Evolutionary conservation across 2,113 vertebrate genomes (phyloP).

Genomic region (Carassius auratus): DNA sequence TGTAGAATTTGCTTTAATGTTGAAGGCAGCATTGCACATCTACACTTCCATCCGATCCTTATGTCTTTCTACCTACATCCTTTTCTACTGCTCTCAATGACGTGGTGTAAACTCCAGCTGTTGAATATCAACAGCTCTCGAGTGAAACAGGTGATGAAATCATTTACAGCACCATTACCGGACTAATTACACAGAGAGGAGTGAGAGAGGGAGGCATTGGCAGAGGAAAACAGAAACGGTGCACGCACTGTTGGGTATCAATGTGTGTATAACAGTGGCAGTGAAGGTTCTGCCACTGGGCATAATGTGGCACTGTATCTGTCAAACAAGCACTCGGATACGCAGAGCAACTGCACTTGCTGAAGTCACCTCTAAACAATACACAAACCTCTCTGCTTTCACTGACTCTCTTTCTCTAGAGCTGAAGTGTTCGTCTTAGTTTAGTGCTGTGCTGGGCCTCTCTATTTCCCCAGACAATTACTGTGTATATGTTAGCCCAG

Average conservation of each 20-base stretch:
- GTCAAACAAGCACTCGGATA: slow-evolving; percentile 62
- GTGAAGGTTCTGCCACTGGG: slow-evolving; percentile 62
- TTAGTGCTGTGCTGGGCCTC: slow-evolving; percentile 42
- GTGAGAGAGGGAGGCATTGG: slow-evolving; percentile 37
- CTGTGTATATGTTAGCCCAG: slow-evolving; percentile 52
- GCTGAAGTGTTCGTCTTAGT: slow-evolving; percentile 17
- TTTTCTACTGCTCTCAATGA: slow-evolving; percentile 62
- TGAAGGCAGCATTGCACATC: background rate
- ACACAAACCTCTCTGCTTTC: slow-evolving; percentile 33
- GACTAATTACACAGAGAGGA: slow-evolving; percentile 66
- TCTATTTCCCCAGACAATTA: slow-evolving; percentile 50
- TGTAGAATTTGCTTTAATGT: background rate
- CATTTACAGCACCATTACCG: slow-evolving; percentile 82
- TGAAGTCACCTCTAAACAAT: slow-evolving; percentile 38
- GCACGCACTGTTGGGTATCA: slow-evolving; percentile 55
- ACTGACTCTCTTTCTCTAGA: slow-evolving; percentile 40
- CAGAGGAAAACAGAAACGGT: slow-evolving; percentile 13
- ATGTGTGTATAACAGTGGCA: slow-evolving; percentile 55
- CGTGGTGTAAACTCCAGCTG: slow-evolving; percentile 71
- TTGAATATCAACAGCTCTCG: slow-evolving; percentile 78
- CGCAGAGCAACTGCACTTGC: slow-evolving; percentile 5
- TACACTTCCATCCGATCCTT: background rate
- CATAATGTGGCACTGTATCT: slow-evolving; percentile 66
- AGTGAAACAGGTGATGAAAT: slow-evolving; percentile 74
- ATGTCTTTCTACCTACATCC: too few species aligned